These are phyloP conservation scores for Callocephalon fimbriatum DNA, from an alignment of 2,113 vertebrate genomes.

Conservation along the genomic window DNA sequence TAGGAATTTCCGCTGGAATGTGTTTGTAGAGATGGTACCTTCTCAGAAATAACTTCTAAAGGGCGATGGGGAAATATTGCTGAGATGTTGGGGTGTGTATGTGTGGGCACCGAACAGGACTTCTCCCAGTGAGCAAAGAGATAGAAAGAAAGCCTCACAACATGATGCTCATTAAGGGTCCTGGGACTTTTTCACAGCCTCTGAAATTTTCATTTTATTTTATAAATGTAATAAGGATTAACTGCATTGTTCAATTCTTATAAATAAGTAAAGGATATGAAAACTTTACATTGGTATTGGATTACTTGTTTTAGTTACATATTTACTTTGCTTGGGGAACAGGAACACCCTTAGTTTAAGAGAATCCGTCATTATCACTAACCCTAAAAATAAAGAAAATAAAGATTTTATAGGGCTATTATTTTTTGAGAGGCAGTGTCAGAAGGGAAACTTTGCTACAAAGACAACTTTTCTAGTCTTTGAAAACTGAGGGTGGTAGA, in stretches of 20 bases:
- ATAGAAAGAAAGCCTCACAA: neutral
- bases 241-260: neutral
- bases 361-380: neutral
- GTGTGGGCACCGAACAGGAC: neutral
- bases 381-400: neutral
- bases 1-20: neutral
- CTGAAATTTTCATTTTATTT: neutral
- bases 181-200: neutral
- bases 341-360: neutral
- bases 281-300: neutral
- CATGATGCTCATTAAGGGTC: neutral
- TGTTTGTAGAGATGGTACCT: neutral
- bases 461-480: neutral
- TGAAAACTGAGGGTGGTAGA: neutral
- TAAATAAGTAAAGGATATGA: neutral
- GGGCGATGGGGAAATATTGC: neutral
- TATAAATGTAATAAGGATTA: neutral
- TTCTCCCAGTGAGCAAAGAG: neutral
- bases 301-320: neutral
- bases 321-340: neutral
- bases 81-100: neutral
- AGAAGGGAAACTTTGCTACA: neutral
- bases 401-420: neutral
- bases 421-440: neutral
- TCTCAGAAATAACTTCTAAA: neutral